Evolutionary conservation across 2,888 invertebrate species (phyloP), one percentile per base, ranked within the genome.

Genomic region (Aleiodes testaceus): DNA sequence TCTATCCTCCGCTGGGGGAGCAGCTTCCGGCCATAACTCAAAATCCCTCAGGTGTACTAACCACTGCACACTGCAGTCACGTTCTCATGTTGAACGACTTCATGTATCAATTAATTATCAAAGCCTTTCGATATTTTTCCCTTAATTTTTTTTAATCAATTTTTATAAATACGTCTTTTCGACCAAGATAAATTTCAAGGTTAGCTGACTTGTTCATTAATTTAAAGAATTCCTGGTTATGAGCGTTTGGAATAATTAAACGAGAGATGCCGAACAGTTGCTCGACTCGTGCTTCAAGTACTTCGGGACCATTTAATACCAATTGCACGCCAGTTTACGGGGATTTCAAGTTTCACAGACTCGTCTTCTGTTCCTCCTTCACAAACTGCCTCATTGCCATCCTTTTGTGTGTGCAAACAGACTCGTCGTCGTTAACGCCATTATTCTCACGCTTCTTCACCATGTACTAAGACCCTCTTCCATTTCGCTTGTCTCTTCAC

Each of bases 21-120:
- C 75, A 69, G 77, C 77, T 81, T 83, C 82, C 79, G 80, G 78
- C 77, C 79, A 81, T 83, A 83, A 83, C 80, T 83, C 82, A 82
- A 83, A 85, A 84, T 84, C 84, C 83, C 84, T 82, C 81, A 82
- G 83, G 84, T 84, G 82, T 81, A 81, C 79, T 81, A 83, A 82
- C 81, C 82, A 79, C 80, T 18, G 79, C 80, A 78, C 78, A 73
- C 76, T 75, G 79, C 74, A 78, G 80, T 80, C 80, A 76, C 76
- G 78, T 79, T 77, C 82, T 81, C 82, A 82, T 82, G 82, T 80
- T 77, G 36, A 36, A 36, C 36, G 36, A 36, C 36, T 36, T 6
- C 36, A 11, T 36, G 11, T 36, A 36, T 36, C 36, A 36, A 36
- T 36, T 36, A 36, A 36, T 36, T 11, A 36, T 36, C 9, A 26